Base-by-base conservation (phyloP, 2,113 vertebrate species). In the Rhea americana region DNA sequence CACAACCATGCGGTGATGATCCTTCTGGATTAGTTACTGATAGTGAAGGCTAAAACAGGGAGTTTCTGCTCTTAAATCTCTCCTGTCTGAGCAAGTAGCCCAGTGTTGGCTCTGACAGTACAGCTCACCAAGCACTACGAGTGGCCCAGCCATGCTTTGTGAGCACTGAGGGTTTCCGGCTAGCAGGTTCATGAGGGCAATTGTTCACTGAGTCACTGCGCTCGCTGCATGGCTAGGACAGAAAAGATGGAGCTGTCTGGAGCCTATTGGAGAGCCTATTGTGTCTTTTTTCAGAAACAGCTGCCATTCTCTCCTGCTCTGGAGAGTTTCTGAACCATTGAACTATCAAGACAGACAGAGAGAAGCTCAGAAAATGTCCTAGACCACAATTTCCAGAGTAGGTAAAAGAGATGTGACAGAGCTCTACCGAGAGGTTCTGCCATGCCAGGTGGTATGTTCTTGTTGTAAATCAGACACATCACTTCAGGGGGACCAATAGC, bases 401-500 rank as follows among this genome's bases (percentile, higher is more conserved):
- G 9, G 19, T 28, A 32, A 53, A 75, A 28, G 20, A 58, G 47
- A 51, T 43, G 11, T 18, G 35, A 53, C 19, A 51, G 15, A 25
- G 26, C 62, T 12, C 5, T 25, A 32, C 7, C 25, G 13, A 8
- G 9, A 62, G 18, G 17, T n/a, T 58, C 32, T 80, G n/a, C 11
- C 21, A 35, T 77, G 35, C 7, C 2, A 3, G 7, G 6, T 21
- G 24, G 17, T 10, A 5, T 67, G 45, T 22, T 59, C 13, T n/a
- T 35, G 41, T 17, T 12, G 21, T 26, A 39, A 43, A n/a, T 7
- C 20, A 47, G 77, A 37, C 22, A 6, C 59, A 39, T 35, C 11
- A 50, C 50, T 71, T 45, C 25, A 6, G 3, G 4, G 48, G 22
- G 32, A 2, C 43, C 1, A 1, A 19, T 13, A 14, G 18, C 3